Conservation (phyloP, 2,113 vertebrate species). For the Brevimyrus niger region DNA sequence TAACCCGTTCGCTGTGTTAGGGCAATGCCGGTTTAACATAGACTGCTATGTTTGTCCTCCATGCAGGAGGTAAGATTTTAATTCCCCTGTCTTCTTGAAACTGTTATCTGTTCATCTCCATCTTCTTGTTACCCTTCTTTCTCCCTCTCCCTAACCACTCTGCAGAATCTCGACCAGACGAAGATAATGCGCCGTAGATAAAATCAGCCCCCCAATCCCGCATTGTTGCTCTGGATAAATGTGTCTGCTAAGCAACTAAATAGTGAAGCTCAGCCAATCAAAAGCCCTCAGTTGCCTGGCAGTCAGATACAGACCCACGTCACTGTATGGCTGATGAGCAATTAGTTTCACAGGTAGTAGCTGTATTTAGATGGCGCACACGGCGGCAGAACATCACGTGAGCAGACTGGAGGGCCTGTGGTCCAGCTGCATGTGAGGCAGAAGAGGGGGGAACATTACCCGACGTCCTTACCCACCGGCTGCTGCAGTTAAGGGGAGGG, state of each 20-base stretch:
- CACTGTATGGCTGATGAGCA: neutral
- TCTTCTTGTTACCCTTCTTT: conserved; percentile 20
- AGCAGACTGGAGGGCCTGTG: conserved; percentile 26
- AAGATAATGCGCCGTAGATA: conserved; percentile 19
- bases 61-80: neutral
- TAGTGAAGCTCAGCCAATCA: conserved; percentile 5
- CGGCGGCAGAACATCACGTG: conserved; percentile 26
- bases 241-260: conserved; percentile 12
- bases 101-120: neutral
- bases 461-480: conserved; percentile 25
- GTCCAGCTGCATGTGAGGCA: conserved; percentile 10
- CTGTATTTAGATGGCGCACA: conserved; percentile 41
- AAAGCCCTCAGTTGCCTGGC: neutral
- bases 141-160: conserved; percentile 18
- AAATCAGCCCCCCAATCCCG: neutral
- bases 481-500: conserved; percentile 16
- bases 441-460: conserved; percentile 34
- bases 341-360: conserved; percentile 11
- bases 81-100: neutral
- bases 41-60: neutral
- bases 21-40: neutral
- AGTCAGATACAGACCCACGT: conserved; percentile 10
- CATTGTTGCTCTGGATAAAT: conserved; percentile 7
- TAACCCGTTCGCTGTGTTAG: neutral
- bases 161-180: conserved; percentile 1